These are phyloP conservation scores for Anomalospiza imberbis DNA, from an alignment of 2,797 vertebrate species.

Conservation along the genomic window DNA sequence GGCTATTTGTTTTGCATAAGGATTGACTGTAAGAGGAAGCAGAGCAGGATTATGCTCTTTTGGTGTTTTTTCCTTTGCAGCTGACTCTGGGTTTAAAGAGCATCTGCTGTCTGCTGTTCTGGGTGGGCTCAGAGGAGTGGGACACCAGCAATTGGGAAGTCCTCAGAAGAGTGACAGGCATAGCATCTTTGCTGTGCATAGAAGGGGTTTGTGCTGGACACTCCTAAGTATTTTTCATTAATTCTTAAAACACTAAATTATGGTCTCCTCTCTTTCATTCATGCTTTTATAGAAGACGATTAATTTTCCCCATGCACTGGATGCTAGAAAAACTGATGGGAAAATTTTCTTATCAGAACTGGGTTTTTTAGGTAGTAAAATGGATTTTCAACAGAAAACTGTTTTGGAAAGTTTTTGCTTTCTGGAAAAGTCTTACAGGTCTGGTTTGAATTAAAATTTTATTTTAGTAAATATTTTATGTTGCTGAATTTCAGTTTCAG, in stretches of 20 bases:
- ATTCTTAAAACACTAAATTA: neutral
- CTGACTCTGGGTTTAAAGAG: neutral
- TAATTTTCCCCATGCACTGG: rapidly evolving
- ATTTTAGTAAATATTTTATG: neutral
- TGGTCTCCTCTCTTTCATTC: neutral
- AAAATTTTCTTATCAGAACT: neutral
- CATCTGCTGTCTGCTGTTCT: neutral
- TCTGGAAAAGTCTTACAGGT: neutral
- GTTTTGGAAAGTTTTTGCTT: neutral
- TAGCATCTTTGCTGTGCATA: neutral
- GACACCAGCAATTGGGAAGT: neutral
- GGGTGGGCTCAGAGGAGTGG: neutral
- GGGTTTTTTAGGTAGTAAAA: neutral
- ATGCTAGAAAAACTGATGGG: neutral
- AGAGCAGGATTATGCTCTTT: neutral
- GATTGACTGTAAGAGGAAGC: neutral
- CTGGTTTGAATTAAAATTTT: neutral
- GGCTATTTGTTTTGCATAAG: neutral
- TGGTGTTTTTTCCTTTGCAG: neutral
- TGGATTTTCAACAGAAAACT: neutral
- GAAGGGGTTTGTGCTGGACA: neutral
- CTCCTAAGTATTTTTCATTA: neutral
- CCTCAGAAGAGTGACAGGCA: neutral
- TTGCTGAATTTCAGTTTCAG: neutral
- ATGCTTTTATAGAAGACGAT: neutral